phyloP scores from a whole-genome alignment of 2,888 invertebrate genomes.

The Priapulus caudatus region DNA sequence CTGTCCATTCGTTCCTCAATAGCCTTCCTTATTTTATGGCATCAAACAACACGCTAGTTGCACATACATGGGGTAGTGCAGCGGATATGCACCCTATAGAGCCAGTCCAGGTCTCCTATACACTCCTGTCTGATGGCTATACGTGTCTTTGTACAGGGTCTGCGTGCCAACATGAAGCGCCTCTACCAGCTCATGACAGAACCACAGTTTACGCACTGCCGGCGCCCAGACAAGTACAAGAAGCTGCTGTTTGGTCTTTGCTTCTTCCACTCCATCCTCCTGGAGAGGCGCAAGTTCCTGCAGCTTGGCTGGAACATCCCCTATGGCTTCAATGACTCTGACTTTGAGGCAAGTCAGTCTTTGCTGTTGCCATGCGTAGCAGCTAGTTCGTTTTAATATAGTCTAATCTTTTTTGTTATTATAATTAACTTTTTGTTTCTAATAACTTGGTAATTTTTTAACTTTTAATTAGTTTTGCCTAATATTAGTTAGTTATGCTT shows the following conservation, averaged over 20 bases:
- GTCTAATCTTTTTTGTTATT: conserved; percentile 6
- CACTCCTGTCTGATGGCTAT: too few relatives aligned
- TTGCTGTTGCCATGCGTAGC: too few relatives aligned
- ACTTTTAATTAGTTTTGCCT: conserved; percentile 4
- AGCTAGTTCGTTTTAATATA: too few relatives aligned
- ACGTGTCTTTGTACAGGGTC: too few relatives aligned
- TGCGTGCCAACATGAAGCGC: conserved; percentile 74
- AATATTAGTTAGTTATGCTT: too few relatives aligned
- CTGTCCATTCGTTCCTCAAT: too few relatives aligned
- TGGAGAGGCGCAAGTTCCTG: conserved; percentile 72
- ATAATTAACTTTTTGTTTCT: neutral
- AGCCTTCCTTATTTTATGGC: too few relatives aligned
- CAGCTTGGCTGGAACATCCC: conserved; percentile 79
- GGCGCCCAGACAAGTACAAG: conserved; percentile 54
- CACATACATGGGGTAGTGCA: too few relatives aligned
- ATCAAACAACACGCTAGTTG: too few relatives aligned
- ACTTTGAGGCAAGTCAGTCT: conserved; percentile 60
- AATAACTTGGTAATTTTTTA: too few relatives aligned
- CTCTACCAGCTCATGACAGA: conserved; percentile 65
- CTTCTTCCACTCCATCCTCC: conserved; percentile 70
- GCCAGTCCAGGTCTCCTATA: too few relatives aligned
- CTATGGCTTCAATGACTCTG: conserved; percentile 81
- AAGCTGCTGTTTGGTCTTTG: conserved; percentile 62
- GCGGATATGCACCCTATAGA: too few relatives aligned
- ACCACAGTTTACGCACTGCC: conserved; percentile 57